These are phyloP conservation scores for Hydrocynus forskahlii DNA, from an alignment of 2,797 vertebrate genomes.

Conservation along the genomic window DNA sequence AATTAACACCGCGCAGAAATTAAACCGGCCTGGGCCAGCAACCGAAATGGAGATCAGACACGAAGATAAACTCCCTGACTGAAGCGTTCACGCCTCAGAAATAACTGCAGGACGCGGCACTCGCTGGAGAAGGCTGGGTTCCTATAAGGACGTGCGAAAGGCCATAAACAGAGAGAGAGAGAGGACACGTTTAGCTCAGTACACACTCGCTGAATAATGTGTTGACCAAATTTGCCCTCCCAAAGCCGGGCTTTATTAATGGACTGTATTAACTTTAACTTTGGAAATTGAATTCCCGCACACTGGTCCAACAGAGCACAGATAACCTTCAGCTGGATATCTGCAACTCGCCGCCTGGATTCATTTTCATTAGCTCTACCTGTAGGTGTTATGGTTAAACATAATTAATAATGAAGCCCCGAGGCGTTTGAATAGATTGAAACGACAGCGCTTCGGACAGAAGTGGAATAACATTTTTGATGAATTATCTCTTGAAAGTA, in stretches of 20 bases:
- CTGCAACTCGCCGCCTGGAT: slow-evolving; percentile 30
- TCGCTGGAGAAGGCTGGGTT: neutral
- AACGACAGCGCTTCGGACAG: slow-evolving; percentile 47
- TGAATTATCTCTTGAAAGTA: slow-evolving; percentile 34
- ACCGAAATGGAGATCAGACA: slow-evolving; percentile 11
- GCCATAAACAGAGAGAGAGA: neutral
- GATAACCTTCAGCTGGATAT: slow-evolving; percentile 33
- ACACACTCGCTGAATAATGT: slow-evolving; percentile 6
- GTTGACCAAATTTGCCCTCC: slow-evolving; percentile 15
- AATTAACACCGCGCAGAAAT: slow-evolving; percentile 14
- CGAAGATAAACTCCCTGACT: slow-evolving; percentile 13
- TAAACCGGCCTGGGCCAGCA: slow-evolving; percentile 17
- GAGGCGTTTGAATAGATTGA: slow-evolving; percentile 44
- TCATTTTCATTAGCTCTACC: slow-evolving; percentile 46
- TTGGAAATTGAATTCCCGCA: slow-evolving; percentile 23
- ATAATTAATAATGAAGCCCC: slow-evolving; percentile 51
- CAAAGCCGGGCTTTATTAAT: slow-evolving; percentile 37
- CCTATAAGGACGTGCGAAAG: neutral
- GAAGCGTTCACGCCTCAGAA: neutral
- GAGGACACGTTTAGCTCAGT: slow-evolving; percentile 14
- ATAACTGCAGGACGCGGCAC: slow-evolving; percentile 12
- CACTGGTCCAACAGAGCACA: slow-evolving; percentile 13
- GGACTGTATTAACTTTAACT: slow-evolving; percentile 40
- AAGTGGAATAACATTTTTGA: slow-evolving; percentile 45
- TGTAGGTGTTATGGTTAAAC: slow-evolving; percentile 47